These are phyloP conservation scores for Aselliscus stoliczkanus DNA, from an alignment of 2,797 vertebrate species.

Conservation along the genomic window DNA sequence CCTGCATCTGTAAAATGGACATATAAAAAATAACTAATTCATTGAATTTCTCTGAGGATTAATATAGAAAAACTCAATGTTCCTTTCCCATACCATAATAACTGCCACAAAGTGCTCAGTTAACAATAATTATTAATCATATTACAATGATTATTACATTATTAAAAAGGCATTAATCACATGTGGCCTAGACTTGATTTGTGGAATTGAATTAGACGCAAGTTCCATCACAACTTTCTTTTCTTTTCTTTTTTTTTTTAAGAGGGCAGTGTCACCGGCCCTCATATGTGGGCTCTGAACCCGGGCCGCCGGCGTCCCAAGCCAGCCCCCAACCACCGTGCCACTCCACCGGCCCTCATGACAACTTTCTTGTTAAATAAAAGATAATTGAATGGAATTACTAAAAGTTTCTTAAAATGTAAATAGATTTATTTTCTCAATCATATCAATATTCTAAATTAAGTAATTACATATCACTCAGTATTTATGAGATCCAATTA, in stretches of 20 bases:
- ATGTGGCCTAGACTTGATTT: neutral
- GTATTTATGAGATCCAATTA: constrained; percentile 68
- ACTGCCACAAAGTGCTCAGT: neutral
- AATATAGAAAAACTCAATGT: neutral
- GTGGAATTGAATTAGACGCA: constrained; percentile 30
- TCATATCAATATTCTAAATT: constrained; percentile 62
- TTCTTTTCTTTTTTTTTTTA: too few species aligned
- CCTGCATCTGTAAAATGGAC: neutral
- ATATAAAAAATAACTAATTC: neutral
- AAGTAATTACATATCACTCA: constrained; percentile 71
- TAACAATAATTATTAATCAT: neutral
- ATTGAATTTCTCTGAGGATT: neutral
- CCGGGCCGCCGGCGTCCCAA: too few species aligned
- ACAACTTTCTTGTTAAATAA: neutral
- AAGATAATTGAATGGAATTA: constrained; percentile 48
- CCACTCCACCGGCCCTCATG: too few species aligned
- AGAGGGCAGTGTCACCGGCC: too few species aligned
- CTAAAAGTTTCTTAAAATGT: constrained; percentile 33
- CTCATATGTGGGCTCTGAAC: too few species aligned
- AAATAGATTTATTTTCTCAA: constrained; percentile 51
- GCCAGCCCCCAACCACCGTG: too few species aligned
- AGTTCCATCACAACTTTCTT: constrained; percentile 12
- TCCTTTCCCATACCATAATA: neutral
- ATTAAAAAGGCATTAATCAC: neutral
- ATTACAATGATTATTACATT: neutral